phyloP scores from a whole-genome alignment of 2,113 vertebrate genomes.

The Malurus alboscapulatus region DNA sequence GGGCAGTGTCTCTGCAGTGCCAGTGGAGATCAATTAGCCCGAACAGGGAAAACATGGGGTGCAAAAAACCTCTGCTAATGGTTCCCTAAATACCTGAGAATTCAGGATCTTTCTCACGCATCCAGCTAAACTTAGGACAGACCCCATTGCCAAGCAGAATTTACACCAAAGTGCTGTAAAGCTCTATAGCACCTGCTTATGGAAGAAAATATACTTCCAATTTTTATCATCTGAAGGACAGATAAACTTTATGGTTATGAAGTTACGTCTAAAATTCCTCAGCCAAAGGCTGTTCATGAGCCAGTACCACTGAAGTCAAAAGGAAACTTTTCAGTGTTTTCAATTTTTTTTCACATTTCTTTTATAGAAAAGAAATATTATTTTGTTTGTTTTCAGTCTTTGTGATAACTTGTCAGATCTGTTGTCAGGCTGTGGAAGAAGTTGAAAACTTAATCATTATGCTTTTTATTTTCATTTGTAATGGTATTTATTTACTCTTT shows the following conservation, averaged over 20 bases:
- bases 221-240: neutral
- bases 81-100: neutral
- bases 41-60: neutral
- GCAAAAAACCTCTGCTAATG: neutral
- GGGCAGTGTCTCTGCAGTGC: neutral
- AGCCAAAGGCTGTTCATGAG: neutral
- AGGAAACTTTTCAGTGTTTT: neutral
- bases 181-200: neutral
- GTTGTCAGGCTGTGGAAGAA: neutral
- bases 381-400: neutral
- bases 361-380: neutral
- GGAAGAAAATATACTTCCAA: neutral
- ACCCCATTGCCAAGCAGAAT: neutral
- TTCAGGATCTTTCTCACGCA: neutral
- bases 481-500: neutral
- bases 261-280: neutral
- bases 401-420: slow-evolving; percentile 6
- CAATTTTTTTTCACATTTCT: fast-evolving
- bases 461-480: slow-evolving; percentile 10
- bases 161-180: neutral
- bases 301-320: neutral
- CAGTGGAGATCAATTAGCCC: neutral
- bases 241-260: neutral
- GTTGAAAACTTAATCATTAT: slow-evolving; percentile 1
- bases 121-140: neutral